A percentile compares a stretch with the other conserved stretches of the same genome.
Conservation (phyloP, 2,113 vertebrate genomes). For the Etia nguti region DNA sequence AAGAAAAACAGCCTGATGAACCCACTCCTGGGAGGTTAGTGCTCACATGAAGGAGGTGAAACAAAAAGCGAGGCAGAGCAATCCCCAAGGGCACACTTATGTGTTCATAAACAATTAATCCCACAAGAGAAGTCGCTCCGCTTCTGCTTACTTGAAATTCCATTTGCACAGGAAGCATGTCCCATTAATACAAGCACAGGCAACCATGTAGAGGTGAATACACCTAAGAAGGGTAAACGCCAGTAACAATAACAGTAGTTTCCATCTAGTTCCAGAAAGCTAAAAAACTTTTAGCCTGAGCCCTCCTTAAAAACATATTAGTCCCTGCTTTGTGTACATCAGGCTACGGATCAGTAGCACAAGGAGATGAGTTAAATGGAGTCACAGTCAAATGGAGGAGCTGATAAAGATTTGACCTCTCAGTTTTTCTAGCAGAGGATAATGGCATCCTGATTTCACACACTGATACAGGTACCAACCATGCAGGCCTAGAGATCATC, state of each 20-base stretch:
- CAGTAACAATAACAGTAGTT: background rate
- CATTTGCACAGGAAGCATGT: background rate
- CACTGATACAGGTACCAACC: background rate
- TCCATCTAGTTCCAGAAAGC: background rate
- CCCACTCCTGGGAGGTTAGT: background rate
- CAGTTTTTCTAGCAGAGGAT: background rate
- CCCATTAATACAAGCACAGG: background rate
- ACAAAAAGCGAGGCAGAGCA: background rate
- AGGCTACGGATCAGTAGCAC: background rate
- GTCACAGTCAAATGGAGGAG: too few species aligned
- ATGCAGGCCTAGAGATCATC: background rate
- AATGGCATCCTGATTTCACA: background rate
- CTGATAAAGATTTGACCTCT: background rate
- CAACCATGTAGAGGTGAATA: background rate
- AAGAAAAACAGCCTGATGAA: background rate
- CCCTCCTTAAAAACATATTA: background rate
- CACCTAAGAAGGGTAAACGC: background rate
- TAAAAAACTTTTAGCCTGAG: background rate
- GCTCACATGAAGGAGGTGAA: background rate
- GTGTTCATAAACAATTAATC: background rate
- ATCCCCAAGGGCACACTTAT: background rate
- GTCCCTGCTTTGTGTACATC: background rate
- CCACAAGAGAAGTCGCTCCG: background rate
- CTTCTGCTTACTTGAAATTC: background rate
- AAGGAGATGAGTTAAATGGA: background rate